These are phyloP conservation scores for Herminia tarsipennalis DNA, from an alignment of 2,888 invertebrate genomes.

Conservation along the genomic window DNA sequence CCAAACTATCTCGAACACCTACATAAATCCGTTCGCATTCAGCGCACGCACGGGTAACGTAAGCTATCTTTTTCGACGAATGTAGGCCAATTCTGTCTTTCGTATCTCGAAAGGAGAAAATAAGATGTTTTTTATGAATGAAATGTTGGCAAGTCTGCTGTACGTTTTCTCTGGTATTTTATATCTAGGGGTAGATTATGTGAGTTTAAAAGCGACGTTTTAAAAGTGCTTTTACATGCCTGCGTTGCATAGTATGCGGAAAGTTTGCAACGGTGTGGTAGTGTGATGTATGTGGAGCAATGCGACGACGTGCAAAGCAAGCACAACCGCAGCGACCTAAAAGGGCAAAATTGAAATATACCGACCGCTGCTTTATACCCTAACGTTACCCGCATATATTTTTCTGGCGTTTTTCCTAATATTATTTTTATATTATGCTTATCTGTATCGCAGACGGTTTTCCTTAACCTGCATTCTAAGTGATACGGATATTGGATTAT, in stretches of 20 bases:
- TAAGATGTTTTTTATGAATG: conserved; percentile 25
- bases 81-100: conserved; percentile 33
- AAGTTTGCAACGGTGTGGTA: not conserved
- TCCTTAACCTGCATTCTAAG: not conserved
- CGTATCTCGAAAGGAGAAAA: conserved; percentile 16
- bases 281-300: conserved; percentile 5
- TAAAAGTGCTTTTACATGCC: conserved; percentile 1
- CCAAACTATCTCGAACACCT: conserved; percentile 41
- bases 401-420: not conserved
- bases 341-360: conserved; percentile 31
- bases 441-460: not conserved
- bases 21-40: conserved; percentile 46
- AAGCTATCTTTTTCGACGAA: conserved; percentile 30
- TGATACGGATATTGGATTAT: not conserved
- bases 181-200: conserved; percentile 10
- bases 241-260: conserved; percentile 5
- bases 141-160: conserved; percentile 14
- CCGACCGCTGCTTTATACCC: conserved; percentile 5
- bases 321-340: conserved; percentile 12
- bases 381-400: conserved; percentile 1
- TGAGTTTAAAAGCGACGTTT: conserved; percentile 8
- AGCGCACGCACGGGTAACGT: conserved; percentile 31
- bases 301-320: conserved; percentile 24
- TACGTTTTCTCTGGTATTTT: conserved; percentile 1
- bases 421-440: conserved; percentile 1